Evolutionary conservation across 2,888 invertebrate species (phyloP).

Genomic region (Plebejus argus): DNA sequence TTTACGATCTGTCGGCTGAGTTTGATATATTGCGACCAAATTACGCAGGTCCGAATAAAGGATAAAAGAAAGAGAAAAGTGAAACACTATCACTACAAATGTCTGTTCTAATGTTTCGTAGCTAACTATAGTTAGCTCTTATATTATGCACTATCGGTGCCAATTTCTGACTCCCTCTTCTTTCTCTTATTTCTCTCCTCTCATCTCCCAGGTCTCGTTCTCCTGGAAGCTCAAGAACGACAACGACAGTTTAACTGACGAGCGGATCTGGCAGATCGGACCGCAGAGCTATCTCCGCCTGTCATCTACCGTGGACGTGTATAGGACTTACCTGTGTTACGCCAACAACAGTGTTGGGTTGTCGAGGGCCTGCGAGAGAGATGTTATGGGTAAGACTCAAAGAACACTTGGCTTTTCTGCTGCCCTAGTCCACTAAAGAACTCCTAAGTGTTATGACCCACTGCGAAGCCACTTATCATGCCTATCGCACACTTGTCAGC

Average conservation of each 20-base stretch:
- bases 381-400: constrained; percentile 81
- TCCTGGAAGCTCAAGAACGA: constrained; percentile 92
- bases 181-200: constrained; percentile 7
- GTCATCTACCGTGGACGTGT: constrained; percentile 66
- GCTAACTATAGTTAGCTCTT: too few relatives aligned
- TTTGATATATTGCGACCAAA: too few relatives aligned
- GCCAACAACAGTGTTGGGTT: constrained; percentile 91
- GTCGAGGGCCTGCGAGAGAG: constrained; percentile 83
- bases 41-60: too few relatives aligned
- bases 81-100: too few relatives aligned
- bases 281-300: constrained; percentile 77
- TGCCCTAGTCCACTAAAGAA: too few relatives aligned
- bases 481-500: too few relatives aligned
- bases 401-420: not conserved
- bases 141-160: constrained; percentile 25
- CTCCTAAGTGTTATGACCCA: too few relatives aligned
- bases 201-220: constrained; percentile 81
- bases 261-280: constrained; percentile 73
- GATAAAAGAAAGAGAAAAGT: too few relatives aligned
- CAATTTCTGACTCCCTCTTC: not conserved
- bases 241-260: constrained; percentile 87
- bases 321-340: constrained; percentile 90
- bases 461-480: too few relatives aligned
- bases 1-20: too few relatives aligned
- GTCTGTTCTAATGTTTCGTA: too few relatives aligned